Conservation (phyloP, 2,888 invertebrate genomes). For the Proisotoma minuta region DNA sequence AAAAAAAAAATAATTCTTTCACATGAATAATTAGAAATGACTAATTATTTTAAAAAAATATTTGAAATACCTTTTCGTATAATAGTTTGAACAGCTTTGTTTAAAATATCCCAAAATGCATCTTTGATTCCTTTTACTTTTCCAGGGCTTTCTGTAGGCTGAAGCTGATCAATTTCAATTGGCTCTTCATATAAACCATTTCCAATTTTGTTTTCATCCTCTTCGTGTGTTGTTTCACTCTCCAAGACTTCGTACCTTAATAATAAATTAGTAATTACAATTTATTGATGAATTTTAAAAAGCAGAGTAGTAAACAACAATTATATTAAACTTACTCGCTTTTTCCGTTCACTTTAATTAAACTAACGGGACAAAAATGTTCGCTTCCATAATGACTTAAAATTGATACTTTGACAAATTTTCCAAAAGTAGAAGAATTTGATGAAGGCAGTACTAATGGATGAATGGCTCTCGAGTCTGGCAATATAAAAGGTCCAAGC, state of each 20-base stretch:
- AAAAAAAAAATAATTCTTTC: no score
- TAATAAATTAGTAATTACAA: not conserved
- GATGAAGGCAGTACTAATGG: constrained; percentile 41
- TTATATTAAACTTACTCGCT: constrained; percentile 62
- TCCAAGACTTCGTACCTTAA: constrained; percentile 68
- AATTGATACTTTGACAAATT: constrained; percentile 61
- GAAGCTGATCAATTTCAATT: constrained; percentile 49
- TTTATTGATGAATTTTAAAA: not conserved
- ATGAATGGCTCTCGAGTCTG: constrained; percentile 44
- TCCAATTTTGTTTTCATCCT: constrained; percentile 41
- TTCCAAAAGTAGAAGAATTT: constrained; percentile 49
- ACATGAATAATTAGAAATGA: no score
- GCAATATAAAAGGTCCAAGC: constrained; percentile 41
- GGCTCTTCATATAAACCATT: constrained; percentile 49
- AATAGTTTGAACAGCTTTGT: constrained; percentile 81
- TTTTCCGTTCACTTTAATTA: constrained; percentile 88
- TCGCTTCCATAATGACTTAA: constrained; percentile 92
- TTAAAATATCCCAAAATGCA: constrained; percentile 85
- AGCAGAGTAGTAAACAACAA: not conserved
- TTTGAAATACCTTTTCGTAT: constrained; percentile 55
- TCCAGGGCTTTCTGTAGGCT: constrained; percentile 32
- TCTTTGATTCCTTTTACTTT: constrained; percentile 76
- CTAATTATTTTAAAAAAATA: no score
- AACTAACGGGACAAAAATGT: constrained; percentile 95
- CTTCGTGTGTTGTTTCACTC: constrained; percentile 60